A percentile compares a stretch with the other conserved stretches of the same genome.
phyloP scores from a whole-genome alignment of 2,888 invertebrate species.

The Ectobius pallidus region DNA sequence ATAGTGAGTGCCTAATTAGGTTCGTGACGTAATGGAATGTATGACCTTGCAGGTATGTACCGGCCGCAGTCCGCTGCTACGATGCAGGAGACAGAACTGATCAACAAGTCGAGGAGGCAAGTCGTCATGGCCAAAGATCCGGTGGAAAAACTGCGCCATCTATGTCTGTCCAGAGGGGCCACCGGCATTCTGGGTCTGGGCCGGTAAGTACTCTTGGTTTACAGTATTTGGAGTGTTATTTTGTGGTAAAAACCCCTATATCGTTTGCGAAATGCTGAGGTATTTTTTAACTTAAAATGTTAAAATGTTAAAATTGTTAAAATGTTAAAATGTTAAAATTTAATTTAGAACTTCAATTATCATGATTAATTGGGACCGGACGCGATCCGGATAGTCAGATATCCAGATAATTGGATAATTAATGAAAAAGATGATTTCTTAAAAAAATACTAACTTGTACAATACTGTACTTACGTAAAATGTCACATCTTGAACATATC shows the following conservation, averaged over 20 bases:
- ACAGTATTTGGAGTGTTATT: neutral
- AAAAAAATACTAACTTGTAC: no score
- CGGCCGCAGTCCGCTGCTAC: conserved; percentile 37
- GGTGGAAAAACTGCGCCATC: conserved; percentile 79
- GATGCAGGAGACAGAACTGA: conserved; percentile 79
- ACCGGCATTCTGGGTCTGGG: conserved; percentile 87
- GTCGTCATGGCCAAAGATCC: conserved; percentile 74
- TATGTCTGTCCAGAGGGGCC: conserved; percentile 86
- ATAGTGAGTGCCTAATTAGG: neutral
- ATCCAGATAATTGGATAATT: no score
- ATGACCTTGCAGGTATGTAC: conserved; percentile 37
- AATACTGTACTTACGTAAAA: no score
- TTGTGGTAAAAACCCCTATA: neutral
- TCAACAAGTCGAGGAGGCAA: conserved; percentile 73
- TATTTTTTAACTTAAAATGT: no score
- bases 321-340: no score
- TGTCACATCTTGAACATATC: no score
- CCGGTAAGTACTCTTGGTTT: conserved; percentile 62
- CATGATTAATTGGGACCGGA: no score
- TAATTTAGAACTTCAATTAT: no score
- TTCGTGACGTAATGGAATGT: conserved; percentile 18
- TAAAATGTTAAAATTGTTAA: no score
- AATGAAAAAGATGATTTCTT: no score
- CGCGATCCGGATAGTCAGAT: no score
- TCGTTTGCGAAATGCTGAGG: no score